A percentile compares a stretch with the other conserved stretches of the same genome.
These are phyloP conservation scores for Sebastes schlegelii DNA, from an alignment of 2,113 vertebrate species.

Conservation along the genomic window DNA sequence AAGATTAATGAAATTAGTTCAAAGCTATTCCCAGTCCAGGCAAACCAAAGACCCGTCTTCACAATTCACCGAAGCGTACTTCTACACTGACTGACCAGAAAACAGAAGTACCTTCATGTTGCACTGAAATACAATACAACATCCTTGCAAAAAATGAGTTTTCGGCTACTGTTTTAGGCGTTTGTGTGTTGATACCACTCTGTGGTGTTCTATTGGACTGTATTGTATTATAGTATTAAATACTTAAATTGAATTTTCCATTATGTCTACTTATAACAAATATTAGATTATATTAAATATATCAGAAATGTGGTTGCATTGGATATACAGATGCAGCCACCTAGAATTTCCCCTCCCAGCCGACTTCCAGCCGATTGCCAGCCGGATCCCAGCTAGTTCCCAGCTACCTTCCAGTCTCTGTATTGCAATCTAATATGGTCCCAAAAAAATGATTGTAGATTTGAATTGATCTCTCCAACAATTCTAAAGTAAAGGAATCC, in stretches of 20 bases:
- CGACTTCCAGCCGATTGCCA: no score
- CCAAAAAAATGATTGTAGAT: not conserved
- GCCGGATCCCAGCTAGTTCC: no score
- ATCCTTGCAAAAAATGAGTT: not conserved
- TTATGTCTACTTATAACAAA: not conserved
- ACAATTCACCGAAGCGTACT: constrained; percentile 32
- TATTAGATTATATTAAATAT: not conserved
- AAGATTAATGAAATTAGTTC: constrained; percentile 46
- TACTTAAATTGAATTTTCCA: not conserved
- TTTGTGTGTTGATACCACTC: not conserved
- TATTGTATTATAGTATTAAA: not conserved
- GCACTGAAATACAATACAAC: not conserved
- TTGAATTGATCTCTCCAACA: not conserved
- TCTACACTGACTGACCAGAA: constrained; percentile 75
- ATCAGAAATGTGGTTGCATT: not conserved
- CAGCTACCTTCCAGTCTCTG: no score
- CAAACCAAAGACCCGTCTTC: constrained; percentile 2
- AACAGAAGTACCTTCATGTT: constrained; percentile 30
- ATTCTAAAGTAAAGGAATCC: not conserved
- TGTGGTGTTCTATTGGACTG: not conserved
- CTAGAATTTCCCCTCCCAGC: no score
- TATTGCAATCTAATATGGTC: no score
- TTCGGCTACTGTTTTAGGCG: not conserved
- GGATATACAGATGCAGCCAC: not conserved
- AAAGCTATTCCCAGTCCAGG: constrained; percentile 22